Conservation (phyloP, 2,888 invertebrate species). For the Idaea aversata region DNA sequence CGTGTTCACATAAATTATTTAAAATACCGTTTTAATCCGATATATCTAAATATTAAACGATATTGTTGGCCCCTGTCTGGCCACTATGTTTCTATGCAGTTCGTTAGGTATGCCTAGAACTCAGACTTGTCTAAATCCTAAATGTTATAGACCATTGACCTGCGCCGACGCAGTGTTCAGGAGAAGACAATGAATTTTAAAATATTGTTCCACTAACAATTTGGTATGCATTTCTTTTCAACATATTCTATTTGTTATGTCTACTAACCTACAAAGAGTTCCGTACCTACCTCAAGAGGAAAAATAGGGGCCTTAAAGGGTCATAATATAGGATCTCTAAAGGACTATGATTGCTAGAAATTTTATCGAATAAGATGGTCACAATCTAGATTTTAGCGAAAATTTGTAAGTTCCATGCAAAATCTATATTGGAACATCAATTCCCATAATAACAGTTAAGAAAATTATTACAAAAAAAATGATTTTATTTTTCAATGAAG, state of each 20-base stretch:
- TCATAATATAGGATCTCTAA: too few species aligned
- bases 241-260: background rate
- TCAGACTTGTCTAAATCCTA: constrained; percentile 35
- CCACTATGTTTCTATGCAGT: constrained; percentile 21
- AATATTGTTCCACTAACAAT: background rate
- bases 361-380: too few species aligned
- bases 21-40: background rate
- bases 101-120: constrained; percentile 10
- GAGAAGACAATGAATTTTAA: background rate
- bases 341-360: too few species aligned
- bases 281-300: too few species aligned
- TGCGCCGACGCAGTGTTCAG: constrained; percentile 15
- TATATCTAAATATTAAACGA: constrained; percentile 5
- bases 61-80: constrained; percentile 16
- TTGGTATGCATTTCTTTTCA: background rate
- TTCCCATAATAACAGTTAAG: too few species aligned
- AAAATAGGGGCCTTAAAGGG: too few species aligned
- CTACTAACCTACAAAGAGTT: too few species aligned
- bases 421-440: too few species aligned
- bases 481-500: too few species aligned
- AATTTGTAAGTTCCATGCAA: too few species aligned
- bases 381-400: too few species aligned
- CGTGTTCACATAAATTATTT: background rate
- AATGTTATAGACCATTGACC: constrained; percentile 39
- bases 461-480: too few species aligned